Conservation (phyloP, 2,888 invertebrate genomes). For the Heterodera filipjevi region DNA sequence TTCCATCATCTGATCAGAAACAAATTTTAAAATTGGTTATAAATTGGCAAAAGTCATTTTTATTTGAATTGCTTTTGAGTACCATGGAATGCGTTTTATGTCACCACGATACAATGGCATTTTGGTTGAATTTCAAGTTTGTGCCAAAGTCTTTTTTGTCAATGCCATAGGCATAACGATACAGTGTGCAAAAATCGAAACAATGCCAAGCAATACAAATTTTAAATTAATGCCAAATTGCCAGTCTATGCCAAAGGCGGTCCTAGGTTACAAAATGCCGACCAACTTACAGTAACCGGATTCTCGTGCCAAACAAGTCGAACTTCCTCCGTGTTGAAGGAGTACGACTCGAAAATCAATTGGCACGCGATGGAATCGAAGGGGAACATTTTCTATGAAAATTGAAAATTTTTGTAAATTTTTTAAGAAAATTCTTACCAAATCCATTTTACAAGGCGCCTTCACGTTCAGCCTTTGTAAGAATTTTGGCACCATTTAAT, state of each 20-base stretch:
- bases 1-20: slow-evolving; percentile 57
- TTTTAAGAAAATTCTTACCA: slow-evolving; percentile 24
- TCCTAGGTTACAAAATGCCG: background rate
- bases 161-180: no score
- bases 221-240: no score
- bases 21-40: background rate
- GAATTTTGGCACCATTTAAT: slow-evolving; percentile 30
- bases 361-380: slow-evolving; percentile 59
- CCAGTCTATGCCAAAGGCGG: no score
- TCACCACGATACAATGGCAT: no score
- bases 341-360: slow-evolving; percentile 62
- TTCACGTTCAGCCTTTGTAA: slow-evolving; percentile 57
- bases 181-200: no score
- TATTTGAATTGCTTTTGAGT: no score
- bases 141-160: no score
- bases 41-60: background rate
- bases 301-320: slow-evolving; percentile 62
- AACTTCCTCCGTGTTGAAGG: slow-evolving; percentile 64
- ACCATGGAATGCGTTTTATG: no score
- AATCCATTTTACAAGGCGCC: slow-evolving; percentile 60
- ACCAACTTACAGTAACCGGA: slow-evolving; percentile 46
- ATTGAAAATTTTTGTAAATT: slow-evolving; percentile 29
- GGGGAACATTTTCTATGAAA: slow-evolving; percentile 65
- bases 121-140: no score
- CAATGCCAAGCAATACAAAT: no score